phyloP scores from a whole-genome alignment of 2,797 vertebrate species.

The Cercopithecus petaurista region DNA sequence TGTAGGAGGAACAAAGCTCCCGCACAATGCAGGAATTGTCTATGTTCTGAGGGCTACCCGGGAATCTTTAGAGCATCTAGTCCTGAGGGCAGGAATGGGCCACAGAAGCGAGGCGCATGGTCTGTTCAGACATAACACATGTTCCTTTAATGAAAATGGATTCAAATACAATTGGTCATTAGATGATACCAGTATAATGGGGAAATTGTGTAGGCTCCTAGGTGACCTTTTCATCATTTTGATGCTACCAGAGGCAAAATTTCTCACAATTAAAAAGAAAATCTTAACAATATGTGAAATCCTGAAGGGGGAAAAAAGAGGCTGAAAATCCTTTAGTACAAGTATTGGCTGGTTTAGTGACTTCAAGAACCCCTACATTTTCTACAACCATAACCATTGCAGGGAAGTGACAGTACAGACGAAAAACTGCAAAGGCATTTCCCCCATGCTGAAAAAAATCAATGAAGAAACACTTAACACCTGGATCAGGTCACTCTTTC shows the following conservation, averaged over 20 bases:
- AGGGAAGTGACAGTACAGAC: neutral
- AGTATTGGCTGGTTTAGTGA: neutral
- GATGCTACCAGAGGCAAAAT: neutral
- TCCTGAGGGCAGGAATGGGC: neutral
- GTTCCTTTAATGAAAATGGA: constrained; percentile 2
- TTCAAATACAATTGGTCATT: neutral
- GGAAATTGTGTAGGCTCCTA: neutral
- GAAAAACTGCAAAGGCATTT: neutral
- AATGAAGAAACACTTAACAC: neutral
- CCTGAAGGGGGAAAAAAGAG: neutral
- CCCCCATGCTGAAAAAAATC: neutral
- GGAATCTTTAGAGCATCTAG: neutral
- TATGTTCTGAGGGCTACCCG: neutral
- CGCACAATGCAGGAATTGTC: neutral
- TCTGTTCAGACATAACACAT: neutral
- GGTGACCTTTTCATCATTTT: neutral
- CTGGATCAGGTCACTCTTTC: neutral
- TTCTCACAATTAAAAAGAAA: constrained; percentile 46
- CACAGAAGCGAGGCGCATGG: neutral
- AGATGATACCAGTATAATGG: neutral
- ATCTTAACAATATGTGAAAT: neutral
- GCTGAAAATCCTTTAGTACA: neutral
- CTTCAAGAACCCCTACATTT: neutral
- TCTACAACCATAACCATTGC: neutral
- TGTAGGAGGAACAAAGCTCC: neutral